Percentiles rank a stretch among this genome's conserved stretches.
Conservation (phyloP, 2,888 invertebrate species). For the Adelphocoris suturalis region DNA sequence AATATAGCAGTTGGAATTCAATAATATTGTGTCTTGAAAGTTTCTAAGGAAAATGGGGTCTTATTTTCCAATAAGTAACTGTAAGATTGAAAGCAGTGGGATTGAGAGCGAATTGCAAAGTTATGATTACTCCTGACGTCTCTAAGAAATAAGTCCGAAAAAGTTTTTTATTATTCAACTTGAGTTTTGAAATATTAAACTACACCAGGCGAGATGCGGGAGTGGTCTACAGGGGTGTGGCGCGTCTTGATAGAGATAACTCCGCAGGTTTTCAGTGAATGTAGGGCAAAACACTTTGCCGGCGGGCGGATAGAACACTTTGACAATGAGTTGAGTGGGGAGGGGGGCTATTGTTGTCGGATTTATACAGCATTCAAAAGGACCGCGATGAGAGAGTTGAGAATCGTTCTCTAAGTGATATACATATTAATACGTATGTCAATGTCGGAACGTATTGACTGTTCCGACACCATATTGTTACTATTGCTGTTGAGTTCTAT, state of each 20-base stretch:
- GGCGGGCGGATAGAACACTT: neutral
- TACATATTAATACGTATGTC: no score
- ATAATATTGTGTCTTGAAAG: no score
- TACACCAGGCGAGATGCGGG: neutral
- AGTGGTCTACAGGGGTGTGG: neutral
- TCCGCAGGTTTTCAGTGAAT: neutral
- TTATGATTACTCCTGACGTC: neutral
- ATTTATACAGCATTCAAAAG: neutral
- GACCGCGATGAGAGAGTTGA: neutral
- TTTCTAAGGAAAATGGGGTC: no score
- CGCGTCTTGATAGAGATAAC: neutral
- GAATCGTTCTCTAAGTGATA: neutral
- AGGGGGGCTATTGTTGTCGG: neutral
- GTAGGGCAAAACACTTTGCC: slow-evolving; percentile 17
- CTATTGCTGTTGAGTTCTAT: no score
- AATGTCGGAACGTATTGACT: neutral
- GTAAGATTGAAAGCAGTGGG: no score
- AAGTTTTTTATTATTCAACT: neutral
- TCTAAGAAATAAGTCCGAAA: neutral
- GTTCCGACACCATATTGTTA: neutral
- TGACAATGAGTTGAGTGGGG: neutral
- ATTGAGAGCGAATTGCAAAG: neutral
- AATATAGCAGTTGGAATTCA: no score
- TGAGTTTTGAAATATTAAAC: neutral
- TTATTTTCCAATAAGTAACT: no score